Evolutionary conservation across 2,888 invertebrate species (phyloP), one percentile per base, ranked within the genome.

Genomic region (Oxyteleia sp.): DNA sequence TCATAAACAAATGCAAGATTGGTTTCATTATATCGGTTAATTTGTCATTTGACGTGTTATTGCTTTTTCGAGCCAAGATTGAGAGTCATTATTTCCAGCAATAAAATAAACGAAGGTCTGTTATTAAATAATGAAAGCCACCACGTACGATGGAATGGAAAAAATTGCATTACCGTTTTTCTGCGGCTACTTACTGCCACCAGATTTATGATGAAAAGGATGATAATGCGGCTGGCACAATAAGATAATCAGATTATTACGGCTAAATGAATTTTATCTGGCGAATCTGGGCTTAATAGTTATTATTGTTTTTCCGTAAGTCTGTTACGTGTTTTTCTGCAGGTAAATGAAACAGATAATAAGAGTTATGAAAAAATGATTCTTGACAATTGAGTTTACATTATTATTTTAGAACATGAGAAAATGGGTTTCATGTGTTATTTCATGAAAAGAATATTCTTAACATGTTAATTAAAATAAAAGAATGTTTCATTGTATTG

Each of bases 241-340:
- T 71, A 64, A 79, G 64, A 79, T 79, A 79, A 64, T 79, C 64
- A 69, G 63, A 57, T 71, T 79, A 64, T 79, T 79, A 57, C 29
- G 38, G 29, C 78, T 35, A 53, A 69, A 78, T 68, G 61, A 69
- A 78, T 78, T 68, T 61, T 61, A 78, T 63, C 59, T 35, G 59
- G 29, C 32, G 32, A 59, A 66, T 57, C 64, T 35, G 20, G 51
- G 4, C 29, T 76, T 78, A 51, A 75, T 64, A 49, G 15, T 71
- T 18, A 23, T 63, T 71, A 45, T 47, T 18, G 23, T 68, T 63
- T 79, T 66, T 55, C n/a, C n/a, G n/a, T n/a, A n/a, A n/a, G n/a
- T 29, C 61, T 32, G 43, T 15, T 18, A 16, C 32, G 13, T 49
- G 23, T 51, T 38, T 47, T 57, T 59, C 3, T 16, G 55, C 51